Base-by-base conservation (phyloP, 2,113 vertebrate species). In the Suncus etruscus region DNA sequence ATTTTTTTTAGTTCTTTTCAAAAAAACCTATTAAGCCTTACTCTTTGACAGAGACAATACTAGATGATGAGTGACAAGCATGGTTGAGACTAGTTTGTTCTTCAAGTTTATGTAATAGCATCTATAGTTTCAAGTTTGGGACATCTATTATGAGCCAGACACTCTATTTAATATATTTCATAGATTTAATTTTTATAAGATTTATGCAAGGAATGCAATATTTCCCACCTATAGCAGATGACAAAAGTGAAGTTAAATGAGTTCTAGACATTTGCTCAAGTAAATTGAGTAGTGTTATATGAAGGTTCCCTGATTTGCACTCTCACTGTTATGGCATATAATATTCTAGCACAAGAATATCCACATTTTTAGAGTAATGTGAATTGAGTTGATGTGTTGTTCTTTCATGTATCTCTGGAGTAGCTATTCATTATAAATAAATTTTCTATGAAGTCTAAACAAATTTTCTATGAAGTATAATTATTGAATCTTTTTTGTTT, bases 401-500 rank as follows among this genome's bases (percentile, higher is more conserved):
- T 54, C 51, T 20, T 39, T 72, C 50, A 78, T 82, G 29, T 80
- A 5, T 78, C 29, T 88, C 32, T 16, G 58, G 39, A 31, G 39
- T 45, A 66, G 7, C 4, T 54, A 77, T 89, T 91, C 72, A 86
- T 81, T 39, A 84, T 22, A 29, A 79, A 89, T 83, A 27, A 5
- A 58, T 22, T 66, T 94, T 66, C 63, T 69, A 27, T 9, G 32
- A 20, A 24, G 24, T 89, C 39, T 65, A 5, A 8, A 89, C 80
- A 27, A 3, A 58, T 22, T 66, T 94, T 66, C 63, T 69, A 27
- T 9, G 32, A 20, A 24, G 24, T 89, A 48, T 65, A 7, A 8
- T 92, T 84, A 68, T 6, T 83, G 1, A 58, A 84, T 85, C 87
- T 81, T 82, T 50, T 47, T 24, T 39, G 29, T 50, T 4, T 72